Conservation (phyloP, 2,113 vertebrate species). For the Hymenochirus boettgeri region DNA sequence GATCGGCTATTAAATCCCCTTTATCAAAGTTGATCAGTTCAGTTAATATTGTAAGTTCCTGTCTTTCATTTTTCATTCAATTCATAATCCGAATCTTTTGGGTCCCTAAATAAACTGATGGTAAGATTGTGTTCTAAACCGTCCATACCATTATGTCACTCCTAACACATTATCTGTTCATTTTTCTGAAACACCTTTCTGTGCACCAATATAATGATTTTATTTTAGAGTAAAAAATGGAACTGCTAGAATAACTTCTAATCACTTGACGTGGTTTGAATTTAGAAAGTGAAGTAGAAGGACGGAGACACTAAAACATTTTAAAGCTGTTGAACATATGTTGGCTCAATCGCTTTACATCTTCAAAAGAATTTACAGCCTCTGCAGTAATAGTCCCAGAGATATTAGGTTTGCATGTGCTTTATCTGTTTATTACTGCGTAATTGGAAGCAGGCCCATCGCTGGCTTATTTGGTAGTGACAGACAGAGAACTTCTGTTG, state of each 20-base stretch:
- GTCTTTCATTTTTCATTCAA: no score
- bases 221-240: background rate
- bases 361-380: conserved; percentile 54
- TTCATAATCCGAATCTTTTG: no score
- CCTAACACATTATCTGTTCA: no score
- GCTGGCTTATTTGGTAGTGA: background rate
- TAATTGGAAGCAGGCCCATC: conserved; percentile 14
- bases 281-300: conserved; percentile 19
- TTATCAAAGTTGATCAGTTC: no score
- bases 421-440: conserved; percentile 38
- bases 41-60: no score
- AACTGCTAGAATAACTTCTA: background rate
- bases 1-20: no score
- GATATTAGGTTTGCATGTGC: conserved; percentile 22
- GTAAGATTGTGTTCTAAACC: no score
- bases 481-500: conserved; percentile 31
- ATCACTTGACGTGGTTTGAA: background rate
- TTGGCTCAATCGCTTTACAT: conserved; percentile 50
- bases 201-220: no score
- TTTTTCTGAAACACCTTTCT: no score
- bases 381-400: conserved; percentile 34
- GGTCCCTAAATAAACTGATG: no score
- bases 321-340: conserved; percentile 48
- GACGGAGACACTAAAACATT: background rate
- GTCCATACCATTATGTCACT: no score